Conservation (phyloP, 2,888 invertebrate genomes). For the Agrilus biguttatus region DNA sequence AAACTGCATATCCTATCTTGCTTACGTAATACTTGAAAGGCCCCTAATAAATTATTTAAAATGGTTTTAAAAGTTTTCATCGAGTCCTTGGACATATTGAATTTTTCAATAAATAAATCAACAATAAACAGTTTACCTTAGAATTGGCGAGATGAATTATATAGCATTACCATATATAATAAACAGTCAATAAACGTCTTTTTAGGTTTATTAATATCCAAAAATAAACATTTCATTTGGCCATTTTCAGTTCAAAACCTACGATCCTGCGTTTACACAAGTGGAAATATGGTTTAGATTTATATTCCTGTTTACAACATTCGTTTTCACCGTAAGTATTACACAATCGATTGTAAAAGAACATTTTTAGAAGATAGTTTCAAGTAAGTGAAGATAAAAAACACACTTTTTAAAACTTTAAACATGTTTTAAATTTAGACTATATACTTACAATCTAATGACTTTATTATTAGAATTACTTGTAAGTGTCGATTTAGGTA, state of each 20-base stretch:
- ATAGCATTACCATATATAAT: not conserved
- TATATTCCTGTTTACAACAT: slow-evolving; percentile 78
- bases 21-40: not conserved
- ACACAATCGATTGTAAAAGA: not conserved
- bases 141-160: not conserved
- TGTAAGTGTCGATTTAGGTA: too few species aligned
- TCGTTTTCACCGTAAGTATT: slow-evolving; percentile 67
- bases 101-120: slow-evolving; percentile 1
- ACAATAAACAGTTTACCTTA: slow-evolving; percentile 4
- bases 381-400: not conserved
- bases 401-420: not conserved
- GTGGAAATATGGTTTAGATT: slow-evolving; percentile 96
- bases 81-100: not conserved
- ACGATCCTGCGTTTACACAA: slow-evolving; percentile 91
- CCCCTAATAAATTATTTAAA: not conserved
- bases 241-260: slow-evolving; percentile 78
- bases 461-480: too few species aligned
- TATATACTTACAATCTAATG: too few species aligned
- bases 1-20: too few species aligned
- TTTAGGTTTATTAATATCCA: not conserved
- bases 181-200: too few species aligned
- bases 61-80: not conserved
- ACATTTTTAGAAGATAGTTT: slow-evolving; percentile 2
- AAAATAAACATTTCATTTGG: slow-evolving; percentile 3
- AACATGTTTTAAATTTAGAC: slow-evolving; percentile 1